Percentiles rank a stretch among this genome's conserved stretches.
These are phyloP conservation scores for Rhamnusium bicolor DNA, from an alignment of 2,888 invertebrate species.

Conservation along the genomic window DNA sequence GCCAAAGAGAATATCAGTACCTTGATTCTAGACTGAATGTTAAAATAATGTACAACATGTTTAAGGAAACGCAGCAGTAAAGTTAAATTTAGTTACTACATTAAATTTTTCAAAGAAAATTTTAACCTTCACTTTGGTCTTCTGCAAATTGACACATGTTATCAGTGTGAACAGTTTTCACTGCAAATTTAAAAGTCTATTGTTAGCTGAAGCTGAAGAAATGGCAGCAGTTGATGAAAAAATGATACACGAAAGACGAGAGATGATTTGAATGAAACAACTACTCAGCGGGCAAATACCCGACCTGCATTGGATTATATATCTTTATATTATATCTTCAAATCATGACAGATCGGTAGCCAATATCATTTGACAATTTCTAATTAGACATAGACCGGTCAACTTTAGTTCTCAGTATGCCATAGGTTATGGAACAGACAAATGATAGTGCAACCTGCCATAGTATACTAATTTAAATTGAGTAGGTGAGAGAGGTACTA, in stretches of 20 bases:
- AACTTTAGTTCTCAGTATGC: no score
- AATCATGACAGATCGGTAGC: no score
- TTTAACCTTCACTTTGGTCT: background rate
- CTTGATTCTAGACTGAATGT: background rate
- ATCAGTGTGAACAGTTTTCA: background rate
- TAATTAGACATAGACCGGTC: no score
- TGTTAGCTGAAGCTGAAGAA: background rate
- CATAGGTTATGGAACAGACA: no score
- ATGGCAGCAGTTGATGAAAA: background rate
- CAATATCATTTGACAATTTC: no score
- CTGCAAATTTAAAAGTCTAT: background rate
- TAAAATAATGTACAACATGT: background rate
- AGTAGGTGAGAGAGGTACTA: no score
- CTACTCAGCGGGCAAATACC: no score
- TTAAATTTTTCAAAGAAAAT: background rate
- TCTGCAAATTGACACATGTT: background rate
- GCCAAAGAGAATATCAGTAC: background rate
- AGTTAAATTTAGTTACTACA: background rate
- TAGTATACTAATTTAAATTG: no score
- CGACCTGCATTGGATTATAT: no score
- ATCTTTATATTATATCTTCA: no score
- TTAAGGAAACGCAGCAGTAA: background rate
- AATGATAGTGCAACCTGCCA: no score
- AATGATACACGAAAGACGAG: background rate
- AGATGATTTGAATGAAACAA: no score